Evolutionary conservation across 2,797 vertebrate species (phyloP), one percentile per base, ranked within the genome.

Genomic region (Acipenser transmontanus): DNA sequence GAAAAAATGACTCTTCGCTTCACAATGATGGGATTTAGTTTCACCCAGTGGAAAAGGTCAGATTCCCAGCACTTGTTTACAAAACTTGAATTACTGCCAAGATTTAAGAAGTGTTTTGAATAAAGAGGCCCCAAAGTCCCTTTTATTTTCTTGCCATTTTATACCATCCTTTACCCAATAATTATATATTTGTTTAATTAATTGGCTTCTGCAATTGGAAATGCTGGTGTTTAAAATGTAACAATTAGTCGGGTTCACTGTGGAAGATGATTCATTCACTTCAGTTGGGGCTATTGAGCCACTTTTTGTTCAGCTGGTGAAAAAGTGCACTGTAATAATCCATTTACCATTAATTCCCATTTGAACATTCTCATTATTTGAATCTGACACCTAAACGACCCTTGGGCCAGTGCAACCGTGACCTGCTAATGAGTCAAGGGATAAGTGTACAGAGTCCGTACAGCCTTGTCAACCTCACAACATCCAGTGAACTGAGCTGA

Each of bases 241-340:
- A 81, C 82, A 80, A 87, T 85, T 85, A 87, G 83, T 73, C 76
- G 80, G 79, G 85, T 85, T 84, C 81, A 82, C 74, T 78, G 75
- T 80, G 81, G 78, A 66, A 76, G 52, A 47, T 7, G 8, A 52
- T 17, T 51, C 7, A 7, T 7, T 57, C 14, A 57, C 14, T n/a
- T 7, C 54, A n/a, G 12, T 57, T 11, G 12, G 9, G 54, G 54
- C 4, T 34, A 34, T 5, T 34, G 20, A 11, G 54, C 9, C 13
- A 11, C 52, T 66, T 63, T 69, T 48, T 56, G 34, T 57, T 49
- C 47, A 68, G 60, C 68, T 69, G 62, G 50, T 47, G 11, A 61
- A 66, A 68, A 61, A 56, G 67, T 60, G 59, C 49, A 14, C 12
- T 59, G 7, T 51, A 71, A 70, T 59, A 66, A 70, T 65, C 47